phyloP scores from a whole-genome alignment of 2,888 invertebrate genomes.

The Diplolepis rosae region DNA sequence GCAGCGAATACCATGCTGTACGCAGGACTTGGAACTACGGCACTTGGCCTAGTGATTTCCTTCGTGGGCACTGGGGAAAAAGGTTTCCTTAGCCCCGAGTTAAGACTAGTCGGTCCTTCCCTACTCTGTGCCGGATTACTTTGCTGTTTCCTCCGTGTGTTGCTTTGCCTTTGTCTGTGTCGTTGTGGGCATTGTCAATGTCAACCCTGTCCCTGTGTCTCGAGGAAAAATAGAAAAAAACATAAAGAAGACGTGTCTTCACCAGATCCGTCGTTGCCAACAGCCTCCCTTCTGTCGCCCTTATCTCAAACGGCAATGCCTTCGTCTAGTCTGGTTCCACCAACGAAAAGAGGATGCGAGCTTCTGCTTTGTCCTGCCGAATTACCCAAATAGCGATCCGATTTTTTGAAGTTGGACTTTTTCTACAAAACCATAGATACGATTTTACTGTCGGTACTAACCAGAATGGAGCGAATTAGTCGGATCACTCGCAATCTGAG shows the following conservation, averaged over 20 bases:
- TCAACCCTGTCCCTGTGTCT: slow-evolving; percentile 67
- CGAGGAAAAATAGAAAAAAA: slow-evolving; percentile 53
- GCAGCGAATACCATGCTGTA: slow-evolving; percentile 89
- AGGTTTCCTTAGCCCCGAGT: slow-evolving; percentile 89
- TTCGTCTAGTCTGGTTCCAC: slow-evolving; percentile 48
- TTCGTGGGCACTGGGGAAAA: slow-evolving; percentile 94
- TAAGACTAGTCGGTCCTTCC: slow-evolving; percentile 90
- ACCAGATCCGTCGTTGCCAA: slow-evolving; percentile 51
- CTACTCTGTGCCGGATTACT: slow-evolving; percentile 86
- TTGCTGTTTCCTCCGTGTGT: slow-evolving; percentile 88
- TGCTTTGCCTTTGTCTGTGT: slow-evolving; percentile 89
- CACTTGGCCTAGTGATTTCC: slow-evolving; percentile 89
- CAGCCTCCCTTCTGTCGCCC: slow-evolving; percentile 58
- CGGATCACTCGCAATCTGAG: slow-evolving; percentile 33
- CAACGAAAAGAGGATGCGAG: slow-evolving; percentile 62
- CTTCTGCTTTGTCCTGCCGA: slow-evolving; percentile 68
- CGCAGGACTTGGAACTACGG: slow-evolving; percentile 88
- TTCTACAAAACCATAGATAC: slow-evolving; percentile 43
- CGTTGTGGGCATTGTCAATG: slow-evolving; percentile 82
- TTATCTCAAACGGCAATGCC: slow-evolving; percentile 49
- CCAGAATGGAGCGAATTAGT: slow-evolving; percentile 41
- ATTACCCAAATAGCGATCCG: slow-evolving; percentile 61
- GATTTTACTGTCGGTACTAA: slow-evolving; percentile 48
- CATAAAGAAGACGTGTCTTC: slow-evolving; percentile 54
- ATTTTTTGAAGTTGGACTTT: slow-evolving; percentile 37